Percentiles rank a stretch among this genome's conserved stretches.
Conservation (phyloP, 1,140 invertebrate species). For the Saxidomus purpurata region DNA sequence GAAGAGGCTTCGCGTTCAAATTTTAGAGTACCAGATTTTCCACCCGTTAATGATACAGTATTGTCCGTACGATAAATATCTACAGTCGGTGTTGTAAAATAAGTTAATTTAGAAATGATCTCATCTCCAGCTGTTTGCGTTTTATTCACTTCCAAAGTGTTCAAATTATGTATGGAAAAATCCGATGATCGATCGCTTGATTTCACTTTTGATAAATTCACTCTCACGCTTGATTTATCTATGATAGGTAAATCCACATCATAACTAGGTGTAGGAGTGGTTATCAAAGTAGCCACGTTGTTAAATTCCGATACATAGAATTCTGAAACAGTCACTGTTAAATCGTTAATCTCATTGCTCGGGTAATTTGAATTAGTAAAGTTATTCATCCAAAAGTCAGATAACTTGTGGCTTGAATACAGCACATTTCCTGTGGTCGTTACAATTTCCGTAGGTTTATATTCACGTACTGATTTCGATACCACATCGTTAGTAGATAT, state of each 20-base stretch:
- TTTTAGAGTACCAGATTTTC: not conserved
- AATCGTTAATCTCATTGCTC: not conserved
- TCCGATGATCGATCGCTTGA: not conserved
- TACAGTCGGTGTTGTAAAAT: not conserved
- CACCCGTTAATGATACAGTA: not conserved
- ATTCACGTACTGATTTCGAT: not conserved
- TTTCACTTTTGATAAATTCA: not conserved
- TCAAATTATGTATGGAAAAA: not conserved
- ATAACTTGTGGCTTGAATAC: not conserved
- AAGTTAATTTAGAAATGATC: not conserved
- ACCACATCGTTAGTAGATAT: not conserved
- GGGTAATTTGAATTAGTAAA: not conserved
- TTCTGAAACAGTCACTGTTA: not conserved
- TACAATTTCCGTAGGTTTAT: not conserved
- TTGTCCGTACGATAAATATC: not conserved
- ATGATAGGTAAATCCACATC: not conserved
- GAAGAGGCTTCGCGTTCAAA: not conserved
- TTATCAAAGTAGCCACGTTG: not conserved
- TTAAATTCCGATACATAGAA: not conserved
- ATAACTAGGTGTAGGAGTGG: not conserved
- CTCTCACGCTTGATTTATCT: not conserved
- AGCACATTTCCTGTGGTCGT: not conserved
- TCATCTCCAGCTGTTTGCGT: not conserved
- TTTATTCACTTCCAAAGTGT: not conserved
- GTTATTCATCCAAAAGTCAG: not conserved